Evolutionary conservation across 2,888 invertebrate genomes (phyloP).

Genomic region (Erannis defoliaria): DNA sequence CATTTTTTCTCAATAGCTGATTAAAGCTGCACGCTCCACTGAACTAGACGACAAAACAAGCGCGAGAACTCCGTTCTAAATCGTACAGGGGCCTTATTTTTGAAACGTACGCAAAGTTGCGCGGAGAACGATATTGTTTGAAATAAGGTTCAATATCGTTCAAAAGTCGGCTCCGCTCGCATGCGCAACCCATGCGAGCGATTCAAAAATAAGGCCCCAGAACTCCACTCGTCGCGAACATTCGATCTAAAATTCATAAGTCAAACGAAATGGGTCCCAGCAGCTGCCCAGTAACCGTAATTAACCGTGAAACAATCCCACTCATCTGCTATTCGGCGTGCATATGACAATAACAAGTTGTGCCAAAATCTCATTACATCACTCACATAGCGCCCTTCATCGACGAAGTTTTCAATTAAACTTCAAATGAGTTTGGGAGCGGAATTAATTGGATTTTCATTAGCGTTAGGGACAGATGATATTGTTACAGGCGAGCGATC

Average conservation of each 20-base stretch:
- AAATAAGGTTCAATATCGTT: too few species aligned
- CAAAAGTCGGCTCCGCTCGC: too few species aligned
- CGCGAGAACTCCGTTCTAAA: conserved; percentile 47
- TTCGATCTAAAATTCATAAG: conserved; percentile 67
- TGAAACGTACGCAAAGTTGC: too few species aligned
- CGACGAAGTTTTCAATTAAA: conserved; percentile 84
- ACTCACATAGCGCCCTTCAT: conserved; percentile 72
- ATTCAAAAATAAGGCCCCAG: too few species aligned
- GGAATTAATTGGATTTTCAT: conserved; percentile 86
- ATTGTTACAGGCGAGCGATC: conserved; percentile 80
- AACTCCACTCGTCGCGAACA: conserved; percentile 6
- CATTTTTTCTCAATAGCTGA: conserved; percentile 71
- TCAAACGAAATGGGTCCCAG: conserved; percentile 48
- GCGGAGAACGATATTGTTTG: too few species aligned
- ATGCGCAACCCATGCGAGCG: too few species aligned
- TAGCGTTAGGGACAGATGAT: conserved; percentile 84
- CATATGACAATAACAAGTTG: conserved; percentile 81
- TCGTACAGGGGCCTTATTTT: too few species aligned
- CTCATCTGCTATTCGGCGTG: conserved; percentile 78
- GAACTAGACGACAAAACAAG: conserved; percentile 62
- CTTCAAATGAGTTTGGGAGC: conserved; percentile 84
- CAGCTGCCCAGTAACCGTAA: conserved; percentile 54
- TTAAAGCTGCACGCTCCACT: conserved; percentile 71
- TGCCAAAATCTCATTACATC: conserved; percentile 81
- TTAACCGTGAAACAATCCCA: conserved; percentile 72